phyloP scores from a whole-genome alignment of 1,140 invertebrate species.

The Aphelinus certus region DNA sequence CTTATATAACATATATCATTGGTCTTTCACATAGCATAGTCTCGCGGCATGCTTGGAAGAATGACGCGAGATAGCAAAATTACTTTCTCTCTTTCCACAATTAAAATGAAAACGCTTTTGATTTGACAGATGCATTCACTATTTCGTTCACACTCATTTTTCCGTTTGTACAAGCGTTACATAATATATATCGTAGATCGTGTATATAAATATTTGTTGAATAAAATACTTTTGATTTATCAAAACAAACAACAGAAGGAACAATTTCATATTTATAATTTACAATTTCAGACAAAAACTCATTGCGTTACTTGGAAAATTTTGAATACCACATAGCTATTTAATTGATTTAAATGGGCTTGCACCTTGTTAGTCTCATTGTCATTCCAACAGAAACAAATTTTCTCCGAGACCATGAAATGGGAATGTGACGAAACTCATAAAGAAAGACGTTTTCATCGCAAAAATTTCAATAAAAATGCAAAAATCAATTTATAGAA shows the following conservation, averaged over 20 bases:
- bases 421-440: no score
- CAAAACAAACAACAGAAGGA: conserved; percentile 36
- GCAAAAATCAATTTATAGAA: background rate
- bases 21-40: conserved; percentile 19
- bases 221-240: conserved; percentile 46
- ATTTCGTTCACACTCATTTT: conserved; percentile 13
- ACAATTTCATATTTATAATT: conserved; percentile 31
- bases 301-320: background rate
- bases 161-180: conserved; percentile 44
- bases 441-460: background rate
- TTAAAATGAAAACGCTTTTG: conserved; percentile 27
- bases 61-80: conserved; percentile 4
- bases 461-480: background rate
- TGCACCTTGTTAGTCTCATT: conserved; percentile 5
- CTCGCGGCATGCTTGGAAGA: conserved; percentile 17
- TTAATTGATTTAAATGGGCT: conserved; percentile 15
- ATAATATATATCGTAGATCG: conserved; percentile 24
- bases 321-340: background rate
- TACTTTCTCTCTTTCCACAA: conserved; percentile 13
- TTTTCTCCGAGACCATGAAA: no score
- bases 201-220: conserved; percentile 35
- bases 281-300: conserved; percentile 40
- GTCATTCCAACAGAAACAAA: conserved; percentile 8
- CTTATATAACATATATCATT: conserved; percentile 13
- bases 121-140: conserved; percentile 26